These are phyloP conservation scores for Asarcornis scutulata DNA, from an alignment of 2,113 vertebrate genomes.

Conservation along the genomic window DNA sequence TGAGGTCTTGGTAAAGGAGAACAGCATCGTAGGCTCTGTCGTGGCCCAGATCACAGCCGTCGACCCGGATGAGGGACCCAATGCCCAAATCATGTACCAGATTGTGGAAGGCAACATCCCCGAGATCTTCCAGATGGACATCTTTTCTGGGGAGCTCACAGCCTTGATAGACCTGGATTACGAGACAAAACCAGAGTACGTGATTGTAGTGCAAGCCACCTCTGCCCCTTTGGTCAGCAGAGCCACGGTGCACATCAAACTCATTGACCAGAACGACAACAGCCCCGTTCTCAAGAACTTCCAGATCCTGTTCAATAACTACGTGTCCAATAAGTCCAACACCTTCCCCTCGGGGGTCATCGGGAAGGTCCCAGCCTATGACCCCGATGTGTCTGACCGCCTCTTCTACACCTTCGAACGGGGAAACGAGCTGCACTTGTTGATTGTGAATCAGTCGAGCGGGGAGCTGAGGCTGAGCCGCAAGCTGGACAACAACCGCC, in stretches of 20 bases:
- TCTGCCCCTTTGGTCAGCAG: conserved; percentile 96
- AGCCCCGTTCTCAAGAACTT: conserved; percentile 92
- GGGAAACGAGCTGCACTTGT: conserved; percentile 94
- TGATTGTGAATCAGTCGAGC: conserved; percentile 94
- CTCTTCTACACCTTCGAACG: conserved; percentile 95
- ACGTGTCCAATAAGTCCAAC: conserved; percentile 95
- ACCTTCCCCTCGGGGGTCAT: conserved; percentile 95
- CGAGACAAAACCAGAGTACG: conserved; percentile 89
- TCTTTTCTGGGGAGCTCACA: conserved; percentile 97
- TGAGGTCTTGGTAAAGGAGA: conserved; percentile 95
- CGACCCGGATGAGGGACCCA: conserved; percentile 93
- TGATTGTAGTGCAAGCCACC: conserved; percentile 97
- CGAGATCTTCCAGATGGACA: conserved; percentile 99
- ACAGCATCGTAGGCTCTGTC: conserved; percentile 94
- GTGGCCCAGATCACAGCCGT: conserved; percentile 95
- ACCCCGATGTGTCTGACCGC: conserved; percentile 93
- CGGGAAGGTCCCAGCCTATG: conserved; percentile 92
- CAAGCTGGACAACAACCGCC: conserved; percentile 97
- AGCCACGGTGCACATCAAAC: conserved; percentile 89
- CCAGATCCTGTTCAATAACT: conserved; percentile 99
- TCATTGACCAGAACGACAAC: conserved; percentile 98
- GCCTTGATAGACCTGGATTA: conserved; percentile 97
- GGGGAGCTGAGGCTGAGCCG: conserved; percentile 95
- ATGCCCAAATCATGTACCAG: conserved; percentile 98
- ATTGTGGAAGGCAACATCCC: conserved; percentile 99